phyloP scores from a whole-genome alignment of 2,888 invertebrate species.

The Danaus chrysippus region DNA sequence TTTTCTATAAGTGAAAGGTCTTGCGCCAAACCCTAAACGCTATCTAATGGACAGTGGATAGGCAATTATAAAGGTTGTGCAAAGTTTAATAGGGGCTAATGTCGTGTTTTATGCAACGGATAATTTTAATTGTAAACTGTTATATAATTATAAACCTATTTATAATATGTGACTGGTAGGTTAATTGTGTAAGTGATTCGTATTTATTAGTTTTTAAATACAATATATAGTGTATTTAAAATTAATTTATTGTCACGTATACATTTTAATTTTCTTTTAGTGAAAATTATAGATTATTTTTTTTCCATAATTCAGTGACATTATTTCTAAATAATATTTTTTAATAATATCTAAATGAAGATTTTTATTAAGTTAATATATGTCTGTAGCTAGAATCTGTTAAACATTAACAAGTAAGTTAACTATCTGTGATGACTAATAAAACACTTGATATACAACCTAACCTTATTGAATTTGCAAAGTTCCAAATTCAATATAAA shows the following conservation, averaged over 20 bases:
- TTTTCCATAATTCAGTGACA: no score
- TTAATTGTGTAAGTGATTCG: neutral
- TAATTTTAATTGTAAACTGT: conserved; percentile 37
- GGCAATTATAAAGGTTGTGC: conserved; percentile 64
- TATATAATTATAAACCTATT: neutral
- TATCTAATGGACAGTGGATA: conserved; percentile 52
- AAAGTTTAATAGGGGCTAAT: conserved; percentile 60
- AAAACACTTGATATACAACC: neutral
- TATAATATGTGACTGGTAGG: neutral
- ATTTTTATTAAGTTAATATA: no score
- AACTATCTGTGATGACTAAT: neutral
- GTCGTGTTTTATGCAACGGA: conserved; percentile 41
- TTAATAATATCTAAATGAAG: no score
- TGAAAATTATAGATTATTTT: no score
- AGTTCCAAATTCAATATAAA: conserved; percentile 38
- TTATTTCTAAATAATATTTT: no score
- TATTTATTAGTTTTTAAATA: neutral
- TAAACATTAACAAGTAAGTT: neutral
- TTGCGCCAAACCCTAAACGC: conserved; percentile 36
- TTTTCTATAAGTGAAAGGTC: conserved; percentile 9
- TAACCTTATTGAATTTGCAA: conserved; percentile 4
- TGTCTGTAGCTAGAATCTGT: no score
- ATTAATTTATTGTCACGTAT: no score
- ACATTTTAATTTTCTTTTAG: no score
- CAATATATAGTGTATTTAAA: neutral